Evolutionary conservation across 2,113 vertebrate species (phyloP).

Genomic region (Lophochroa leadbeateri): DNA sequence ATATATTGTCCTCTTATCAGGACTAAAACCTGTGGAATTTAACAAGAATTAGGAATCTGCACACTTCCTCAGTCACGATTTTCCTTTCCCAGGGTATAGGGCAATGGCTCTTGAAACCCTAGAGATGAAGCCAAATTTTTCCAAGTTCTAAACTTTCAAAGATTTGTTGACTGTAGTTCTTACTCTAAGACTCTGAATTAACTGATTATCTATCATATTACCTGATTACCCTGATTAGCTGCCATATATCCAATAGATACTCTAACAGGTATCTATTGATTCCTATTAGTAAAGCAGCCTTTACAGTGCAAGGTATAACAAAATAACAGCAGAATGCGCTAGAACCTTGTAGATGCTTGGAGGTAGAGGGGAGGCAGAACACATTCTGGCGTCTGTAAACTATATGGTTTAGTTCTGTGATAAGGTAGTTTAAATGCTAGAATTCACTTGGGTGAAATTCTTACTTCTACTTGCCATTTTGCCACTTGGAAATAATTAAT

Average conservation of each 20-base stretch:
- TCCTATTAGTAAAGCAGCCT: background rate
- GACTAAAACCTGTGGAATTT: background rate
- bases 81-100: background rate
- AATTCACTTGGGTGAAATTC: background rate
- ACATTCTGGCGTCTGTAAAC: background rate
- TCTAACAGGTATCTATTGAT: background rate
- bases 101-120: background rate
- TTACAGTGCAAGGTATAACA: background rate
- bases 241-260: too few species aligned
- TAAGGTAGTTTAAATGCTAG: background rate
- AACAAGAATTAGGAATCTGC: background rate
- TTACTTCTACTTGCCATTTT: background rate
- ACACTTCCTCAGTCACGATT: background rate
- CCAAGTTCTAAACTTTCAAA: background rate
- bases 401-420: background rate
- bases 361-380: background rate
- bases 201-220: too few species aligned
- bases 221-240: too few species aligned
- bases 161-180: background rate
- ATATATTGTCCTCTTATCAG: background rate
- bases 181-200: background rate
- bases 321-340: background rate
- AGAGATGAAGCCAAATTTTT: background rate
- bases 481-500: background rate
- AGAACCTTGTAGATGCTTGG: background rate